Evolutionary conservation across 2,888 invertebrate genomes (phyloP), one percentile per base, ranked within the genome.

Genomic region (Acronicta psi): DNA sequence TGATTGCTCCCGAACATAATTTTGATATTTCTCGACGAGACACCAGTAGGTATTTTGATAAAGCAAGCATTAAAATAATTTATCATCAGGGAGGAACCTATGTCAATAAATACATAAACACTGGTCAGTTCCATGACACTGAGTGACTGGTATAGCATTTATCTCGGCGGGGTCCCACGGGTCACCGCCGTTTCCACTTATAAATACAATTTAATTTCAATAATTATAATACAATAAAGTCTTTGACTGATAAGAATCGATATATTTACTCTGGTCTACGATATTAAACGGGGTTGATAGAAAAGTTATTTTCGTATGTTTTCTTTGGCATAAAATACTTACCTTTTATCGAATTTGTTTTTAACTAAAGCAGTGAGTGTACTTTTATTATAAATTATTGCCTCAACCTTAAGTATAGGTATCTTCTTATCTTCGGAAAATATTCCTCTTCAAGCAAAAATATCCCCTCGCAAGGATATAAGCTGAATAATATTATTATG

Each of bases 141-240:
- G 86, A 84, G 84, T 75, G 76, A 78, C 79, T 84, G 59, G 53
- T 82, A 81, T 84, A 82, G 69, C 72, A 58, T 76, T 83, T 92
- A 92, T 92, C 91, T 77, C 67, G 71, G 73, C 71, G 72, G 73
- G 88, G 85, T 84, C 84, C 77, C 69, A 55, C 72, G 79, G 91
- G 91, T 90, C 90, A 81, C 80, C 78, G 81, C 80, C 80, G 79
- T 85, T 84, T 83, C 78, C 83, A 69, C 80, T 85, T 91, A 93
- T 93, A 91, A 92, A 92, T 92, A 92, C 89, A 84, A 86, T 92
- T 91, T 89, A 90, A 90, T 91, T 92, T 89, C 87, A 91, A 87
- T 92, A 90, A 92, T 93, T 89, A 92, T 84, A 82, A 84, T 83
- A 85, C 87, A 90, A 85, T 85, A 83, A 86, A 88, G 92, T 92